Base-by-base conservation (phyloP, 1,140 invertebrate species). In the Adoxophyes honmai region DNA sequence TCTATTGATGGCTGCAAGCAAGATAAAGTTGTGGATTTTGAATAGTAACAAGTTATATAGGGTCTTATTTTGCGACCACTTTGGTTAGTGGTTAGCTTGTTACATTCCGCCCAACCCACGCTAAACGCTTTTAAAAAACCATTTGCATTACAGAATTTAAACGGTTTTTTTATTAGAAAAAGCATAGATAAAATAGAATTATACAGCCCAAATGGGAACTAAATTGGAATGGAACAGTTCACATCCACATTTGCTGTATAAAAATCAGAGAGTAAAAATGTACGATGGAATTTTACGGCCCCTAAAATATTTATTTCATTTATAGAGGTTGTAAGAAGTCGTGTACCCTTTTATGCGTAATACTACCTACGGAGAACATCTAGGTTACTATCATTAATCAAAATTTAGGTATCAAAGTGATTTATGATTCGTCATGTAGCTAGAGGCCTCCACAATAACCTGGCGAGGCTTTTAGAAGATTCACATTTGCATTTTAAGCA, bases 11-110 rank as follows among this genome's bases (percentile, higher is more conserved):
- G 62, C 60, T 55, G 54, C 66, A 35, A 65, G 57, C 14, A 55
- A 60, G 71, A 74, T 72, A 69, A 68, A 71, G 55, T 63, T 62
- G 59, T 69, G 60, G 55, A 70, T 72, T 72, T 70, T 68, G 65
- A 70, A 66, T 62, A 61, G 21, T 55, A 37, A 34, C 34, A 52
- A 16, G 33, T 13, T 34, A 28, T 28, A 28, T 28, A 48, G n/a
- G 16, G 18, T 48, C n/a, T 5, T 48, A 48, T 33, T 48, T 48
- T 33, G 42, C 42, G 14, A 11, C 42, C n/a, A 48, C 6, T 28
- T 48, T 14, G 16, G 34, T 48, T 28, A 48, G 1, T n/a, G n/a
- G n/a, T n/a, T n/a, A n/a, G n/a, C n/a, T n/a, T n/a, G n/a, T n/a
- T n/a, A 1, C 21, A 33, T 21, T 48, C 42, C 18, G 9, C 5